A percentile compares a stretch with the other conserved stretches of the same genome.
phyloP scores from a whole-genome alignment of 2,888 invertebrate species.

The Galeruca laticollis region DNA sequence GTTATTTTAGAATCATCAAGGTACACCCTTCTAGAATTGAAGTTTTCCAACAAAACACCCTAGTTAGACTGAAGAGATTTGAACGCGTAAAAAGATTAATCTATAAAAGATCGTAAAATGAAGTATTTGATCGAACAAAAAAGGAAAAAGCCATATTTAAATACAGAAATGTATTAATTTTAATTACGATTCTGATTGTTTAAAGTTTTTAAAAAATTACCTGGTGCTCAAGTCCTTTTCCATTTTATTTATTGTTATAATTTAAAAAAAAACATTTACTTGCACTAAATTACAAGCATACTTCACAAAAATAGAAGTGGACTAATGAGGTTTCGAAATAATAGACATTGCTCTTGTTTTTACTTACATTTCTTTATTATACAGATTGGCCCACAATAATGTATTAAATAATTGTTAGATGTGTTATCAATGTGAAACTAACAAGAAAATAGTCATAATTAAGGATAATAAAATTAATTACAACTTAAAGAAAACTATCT shows the following conservation, averaged over 20 bases:
- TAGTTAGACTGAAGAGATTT: too few relatives aligned
- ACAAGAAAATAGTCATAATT: background rate
- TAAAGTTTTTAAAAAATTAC: conserved; percentile 12
- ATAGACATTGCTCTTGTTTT: background rate
- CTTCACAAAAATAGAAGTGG: background rate
- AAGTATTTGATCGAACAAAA: too few relatives aligned
- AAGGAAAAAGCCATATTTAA: too few relatives aligned
- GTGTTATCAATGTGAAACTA: background rate
- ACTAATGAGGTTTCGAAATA: background rate
- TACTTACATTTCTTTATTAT: background rate
- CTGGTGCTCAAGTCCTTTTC: conserved; percentile 21
- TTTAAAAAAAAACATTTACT: too few relatives aligned
- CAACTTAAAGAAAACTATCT: background rate
- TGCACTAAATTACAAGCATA: background rate
- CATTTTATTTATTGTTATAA: conserved; percentile 11
- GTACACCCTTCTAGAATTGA: too few relatives aligned
- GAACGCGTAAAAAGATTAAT: too few relatives aligned
- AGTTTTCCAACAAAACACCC: too few relatives aligned
- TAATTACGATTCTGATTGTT: too few relatives aligned
- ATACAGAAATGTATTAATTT: too few relatives aligned
- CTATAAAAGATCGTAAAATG: too few relatives aligned
- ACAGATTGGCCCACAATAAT: background rate
- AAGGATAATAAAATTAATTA: too few relatives aligned
- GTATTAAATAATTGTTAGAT: background rate
- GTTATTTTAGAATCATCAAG: too few relatives aligned